Evolutionary conservation across 2,888 invertebrate species (phyloP), one percentile per base, ranked within the genome.

Genomic region (Paralinhomoeus sp.): DNA sequence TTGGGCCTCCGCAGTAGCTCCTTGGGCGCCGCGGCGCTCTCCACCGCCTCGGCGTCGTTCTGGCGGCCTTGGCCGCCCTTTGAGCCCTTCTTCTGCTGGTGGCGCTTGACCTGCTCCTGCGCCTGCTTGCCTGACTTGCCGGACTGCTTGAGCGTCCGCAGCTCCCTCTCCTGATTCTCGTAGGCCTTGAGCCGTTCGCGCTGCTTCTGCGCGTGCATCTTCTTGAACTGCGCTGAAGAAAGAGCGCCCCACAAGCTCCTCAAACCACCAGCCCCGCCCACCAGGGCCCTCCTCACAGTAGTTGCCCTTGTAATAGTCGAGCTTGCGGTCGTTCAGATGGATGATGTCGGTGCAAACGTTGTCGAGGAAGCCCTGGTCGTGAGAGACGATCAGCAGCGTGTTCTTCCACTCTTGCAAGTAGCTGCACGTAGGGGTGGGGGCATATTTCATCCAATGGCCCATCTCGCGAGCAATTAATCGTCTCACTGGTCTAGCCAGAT

Each of bases 331-430:
- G 63, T 99, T 91, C 53, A 99, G 70, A 62, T 99, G 97, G 49
- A 99, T 81, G 51, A 99, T 81, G 69, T 99, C 97, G 45, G 93
- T 91, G 65, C 97, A 99, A 3, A 99, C 91, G 61, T 93, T 97
- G 64, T 99, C 93, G 56, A 99, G 75, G 71, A 99, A 99, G 52
- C 87, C 87, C 69, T 97, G 97, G 72, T 99, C 97, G 75, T 99
- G 97, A 57, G 93, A 97, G 15, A 99, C 97, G 47, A 99, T 80
- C 27, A 99, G 68, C 2, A 99, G 68, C 0, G 97, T 99, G 63
- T 99, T 99, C 67, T 97, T 99, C 97, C 97, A 97, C 2, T 75
- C 75, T 71, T 93, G 91, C 22, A 97, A 71, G 63, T 93, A 93
- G 64, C 80, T 81, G 51, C 43, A 65, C 54, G 40, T 40, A 33